phyloP scores from a whole-genome alignment of 2,888 invertebrate species.

The Parnassius glacialis region DNA sequence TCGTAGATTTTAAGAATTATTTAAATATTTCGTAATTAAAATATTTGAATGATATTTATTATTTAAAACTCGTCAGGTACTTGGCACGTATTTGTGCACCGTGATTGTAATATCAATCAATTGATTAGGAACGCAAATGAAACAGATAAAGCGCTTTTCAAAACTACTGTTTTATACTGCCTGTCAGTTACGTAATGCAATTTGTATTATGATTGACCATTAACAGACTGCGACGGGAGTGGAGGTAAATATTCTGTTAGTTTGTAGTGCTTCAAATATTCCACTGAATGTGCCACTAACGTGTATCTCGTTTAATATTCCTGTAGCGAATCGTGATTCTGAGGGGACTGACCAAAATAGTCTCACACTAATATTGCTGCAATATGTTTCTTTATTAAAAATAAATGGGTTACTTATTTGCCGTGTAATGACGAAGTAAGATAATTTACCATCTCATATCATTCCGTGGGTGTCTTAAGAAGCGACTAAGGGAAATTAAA shows the following conservation, averaged over 20 bases:
- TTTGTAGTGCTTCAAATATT: not conserved
- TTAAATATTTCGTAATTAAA: not conserved
- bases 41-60: not conserved
- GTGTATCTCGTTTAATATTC: too few species aligned
- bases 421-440: too few species aligned
- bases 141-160: constrained; percentile 12
- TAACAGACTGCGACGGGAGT: not conserved
- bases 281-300: not conserved
- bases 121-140: constrained; percentile 15
- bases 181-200: constrained; percentile 4
- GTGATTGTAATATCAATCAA: constrained; percentile 15
- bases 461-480: too few species aligned
- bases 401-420: too few species aligned
- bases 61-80: not conserved
- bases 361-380: too few species aligned
- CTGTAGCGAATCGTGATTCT: too few species aligned
- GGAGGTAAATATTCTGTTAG: not conserved
- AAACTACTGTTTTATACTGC: not conserved
- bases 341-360: too few species aligned
- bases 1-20: not conserved
- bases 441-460: too few species aligned
- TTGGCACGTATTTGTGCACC: not conserved
- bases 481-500: too few species aligned
- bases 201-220: not conserved
- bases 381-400: too few species aligned